Conservation (phyloP, 2,888 invertebrate species). For the Antitype chi region DNA sequence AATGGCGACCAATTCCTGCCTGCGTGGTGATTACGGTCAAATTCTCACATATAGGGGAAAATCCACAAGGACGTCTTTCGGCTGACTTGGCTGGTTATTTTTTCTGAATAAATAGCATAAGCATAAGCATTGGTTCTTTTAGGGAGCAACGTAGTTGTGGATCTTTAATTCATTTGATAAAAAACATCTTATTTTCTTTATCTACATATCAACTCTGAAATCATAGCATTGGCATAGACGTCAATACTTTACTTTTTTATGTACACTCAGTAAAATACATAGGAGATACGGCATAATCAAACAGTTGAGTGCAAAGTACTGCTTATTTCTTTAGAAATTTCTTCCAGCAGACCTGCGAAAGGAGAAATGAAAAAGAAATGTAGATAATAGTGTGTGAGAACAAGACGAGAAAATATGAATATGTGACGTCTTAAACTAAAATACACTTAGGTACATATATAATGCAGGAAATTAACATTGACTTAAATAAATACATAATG, state of each 20-base stretch:
- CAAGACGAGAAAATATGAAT: too few species aligned
- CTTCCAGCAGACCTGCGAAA: too few species aligned
- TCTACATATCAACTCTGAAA: background rate
- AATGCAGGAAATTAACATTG: too few species aligned
- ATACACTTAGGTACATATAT: too few species aligned
- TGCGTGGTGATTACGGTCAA: slow-evolving; percentile 39
- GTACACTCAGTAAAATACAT: too few species aligned
- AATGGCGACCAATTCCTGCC: slow-evolving; percentile 49
- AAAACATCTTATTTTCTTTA: background rate
- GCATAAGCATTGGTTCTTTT: background rate
- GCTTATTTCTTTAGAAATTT: too few species aligned
- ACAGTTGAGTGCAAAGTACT: too few species aligned
- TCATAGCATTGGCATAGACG: too few species aligned
- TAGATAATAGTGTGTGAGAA: too few species aligned
- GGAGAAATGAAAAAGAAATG: rapidly evolving
- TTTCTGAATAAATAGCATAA: background rate
- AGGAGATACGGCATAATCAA: too few species aligned
- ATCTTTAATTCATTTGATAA: background rate
- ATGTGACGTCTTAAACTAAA: too few species aligned
- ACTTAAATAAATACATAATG: too few species aligned
- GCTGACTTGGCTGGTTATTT: slow-evolving; percentile 22
- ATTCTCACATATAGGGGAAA: slow-evolving; percentile 37
- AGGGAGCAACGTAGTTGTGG: background rate
- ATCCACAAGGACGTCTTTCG: slow-evolving; percentile 21
- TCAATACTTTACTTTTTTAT: background rate